Conservation (phyloP, 2,113 vertebrate species). For the Phocoena phocoena region DNA sequence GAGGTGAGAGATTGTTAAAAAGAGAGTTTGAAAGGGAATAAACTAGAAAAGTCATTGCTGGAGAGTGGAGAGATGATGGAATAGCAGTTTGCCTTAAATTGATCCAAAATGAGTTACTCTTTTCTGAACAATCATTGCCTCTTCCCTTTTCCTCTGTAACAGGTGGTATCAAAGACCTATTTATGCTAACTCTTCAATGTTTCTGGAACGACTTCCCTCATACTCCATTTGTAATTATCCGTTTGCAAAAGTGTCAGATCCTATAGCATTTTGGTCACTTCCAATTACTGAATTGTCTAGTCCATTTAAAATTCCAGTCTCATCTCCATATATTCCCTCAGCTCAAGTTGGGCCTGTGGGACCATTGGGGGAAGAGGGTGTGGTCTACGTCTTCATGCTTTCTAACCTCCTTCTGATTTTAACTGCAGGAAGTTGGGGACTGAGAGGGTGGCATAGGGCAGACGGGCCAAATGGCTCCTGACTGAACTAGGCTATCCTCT, state of each 20-base stretch:
- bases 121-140: neutral
- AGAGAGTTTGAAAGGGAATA: neutral
- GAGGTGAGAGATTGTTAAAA: neutral
- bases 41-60: neutral
- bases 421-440: neutral
- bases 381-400: neutral
- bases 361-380: too few species aligned
- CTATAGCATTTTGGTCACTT: neutral
- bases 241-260: neutral
- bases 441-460: neutral
- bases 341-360: neutral
- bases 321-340: neutral
- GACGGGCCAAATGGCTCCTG: neutral
- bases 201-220: neutral
- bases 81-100: neutral
- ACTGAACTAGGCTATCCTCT: neutral
- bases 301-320: neutral
- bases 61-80: neutral
- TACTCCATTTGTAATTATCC: neutral
- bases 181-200: neutral
- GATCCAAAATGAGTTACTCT: neutral
- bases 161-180: neutral
- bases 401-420: neutral
- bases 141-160: neutral
- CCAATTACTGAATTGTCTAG: neutral